Percentiles rank a stretch among this genome's conserved stretches.
Conservation (phyloP, 2,888 invertebrate species). For the Torymus texanus region DNA sequence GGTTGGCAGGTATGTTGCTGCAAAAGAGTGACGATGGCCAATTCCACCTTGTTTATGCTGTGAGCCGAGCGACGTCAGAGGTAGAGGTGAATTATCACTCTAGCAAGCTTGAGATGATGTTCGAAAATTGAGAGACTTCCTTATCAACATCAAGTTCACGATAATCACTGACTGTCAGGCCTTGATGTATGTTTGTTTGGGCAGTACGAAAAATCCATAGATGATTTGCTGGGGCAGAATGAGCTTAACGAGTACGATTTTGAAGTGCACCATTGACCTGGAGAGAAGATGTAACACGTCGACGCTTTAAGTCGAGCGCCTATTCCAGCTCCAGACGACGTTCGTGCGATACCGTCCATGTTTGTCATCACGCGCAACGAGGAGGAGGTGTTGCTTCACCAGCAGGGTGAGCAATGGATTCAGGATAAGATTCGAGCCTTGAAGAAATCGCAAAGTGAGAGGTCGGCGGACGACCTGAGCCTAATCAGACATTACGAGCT, state of each 20-base stretch:
- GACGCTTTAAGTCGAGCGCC: slow-evolving; percentile 60
- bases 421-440: no score
- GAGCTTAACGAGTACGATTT: slow-evolving; percentile 55
- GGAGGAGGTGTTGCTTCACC: slow-evolving; percentile 20
- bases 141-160: not conserved
- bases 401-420: no score
- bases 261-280: slow-evolving; percentile 51
- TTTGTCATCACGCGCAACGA: not conserved
- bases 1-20: no score
- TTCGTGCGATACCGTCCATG: no score
- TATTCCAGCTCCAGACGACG: no score
- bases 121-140: not conserved
- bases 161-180: not conserved
- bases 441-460: no score
- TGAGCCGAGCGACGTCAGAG: not conserved
- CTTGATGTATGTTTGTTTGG: not conserved
- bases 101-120: not conserved
- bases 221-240: slow-evolving; percentile 40
- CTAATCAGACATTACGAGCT: slow-evolving; percentile 6
- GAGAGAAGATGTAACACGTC: slow-evolving; percentile 57
- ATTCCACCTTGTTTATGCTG: not conserved
- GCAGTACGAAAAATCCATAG: slow-evolving; percentile 38
- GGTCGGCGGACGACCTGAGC: not conserved
- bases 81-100: not conserved
- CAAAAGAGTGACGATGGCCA: no score